These are phyloP conservation scores for Drosophila paulistorum DNA, from an alignment of 1,140 invertebrate genomes.

Conservation along the genomic window DNA sequence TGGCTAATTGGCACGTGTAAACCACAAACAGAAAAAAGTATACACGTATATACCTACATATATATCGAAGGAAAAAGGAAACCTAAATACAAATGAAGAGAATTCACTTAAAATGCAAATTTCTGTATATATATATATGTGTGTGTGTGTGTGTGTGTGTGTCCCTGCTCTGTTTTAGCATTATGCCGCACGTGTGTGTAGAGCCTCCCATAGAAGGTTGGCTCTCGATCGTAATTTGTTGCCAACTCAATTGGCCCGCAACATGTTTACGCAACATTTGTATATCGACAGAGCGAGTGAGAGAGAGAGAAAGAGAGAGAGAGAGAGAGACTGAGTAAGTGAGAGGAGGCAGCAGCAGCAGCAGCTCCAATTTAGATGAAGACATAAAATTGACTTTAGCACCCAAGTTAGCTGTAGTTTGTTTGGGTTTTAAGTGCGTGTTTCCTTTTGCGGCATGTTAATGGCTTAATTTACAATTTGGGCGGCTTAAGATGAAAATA, in stretches of 20 bases:
- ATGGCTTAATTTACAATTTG: slow-evolving; percentile 56
- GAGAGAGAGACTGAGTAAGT: slow-evolving; percentile 11
- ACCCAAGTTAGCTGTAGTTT: slow-evolving; percentile 41
- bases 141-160: slow-evolving; percentile 4
- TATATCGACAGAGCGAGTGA: not conserved
- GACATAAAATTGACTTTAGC: slow-evolving; percentile 66
- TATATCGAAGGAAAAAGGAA: slow-evolving; percentile 29
- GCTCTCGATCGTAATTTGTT: slow-evolving; percentile 69
- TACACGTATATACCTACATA: too few species aligned
- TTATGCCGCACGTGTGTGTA: slow-evolving; percentile 39
- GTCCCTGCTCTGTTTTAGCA: slow-evolving; percentile 6
- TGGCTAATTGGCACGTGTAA: slow-evolving; percentile 77
- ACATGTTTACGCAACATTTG: slow-evolving; percentile 65
- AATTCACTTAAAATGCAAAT: slow-evolving; percentile 80
- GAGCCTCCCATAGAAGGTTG: slow-evolving; percentile 37
- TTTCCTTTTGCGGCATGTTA: slow-evolving; percentile 61
- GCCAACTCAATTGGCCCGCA: slow-evolving; percentile 54
- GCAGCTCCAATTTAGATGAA: slow-evolving; percentile 48
- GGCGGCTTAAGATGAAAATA: slow-evolving; percentile 35
- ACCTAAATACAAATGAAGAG: slow-evolving; percentile 72
- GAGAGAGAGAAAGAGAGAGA: not conserved
- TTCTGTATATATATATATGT: slow-evolving; percentile 13
- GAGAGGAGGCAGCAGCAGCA: not conserved
- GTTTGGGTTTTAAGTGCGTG: slow-evolving; percentile 57
- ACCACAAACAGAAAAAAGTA: slow-evolving; percentile 21